These are phyloP conservation scores for Drosophila saltans DNA, from an alignment of 1,140 invertebrate genomes.

Conservation along the genomic window DNA sequence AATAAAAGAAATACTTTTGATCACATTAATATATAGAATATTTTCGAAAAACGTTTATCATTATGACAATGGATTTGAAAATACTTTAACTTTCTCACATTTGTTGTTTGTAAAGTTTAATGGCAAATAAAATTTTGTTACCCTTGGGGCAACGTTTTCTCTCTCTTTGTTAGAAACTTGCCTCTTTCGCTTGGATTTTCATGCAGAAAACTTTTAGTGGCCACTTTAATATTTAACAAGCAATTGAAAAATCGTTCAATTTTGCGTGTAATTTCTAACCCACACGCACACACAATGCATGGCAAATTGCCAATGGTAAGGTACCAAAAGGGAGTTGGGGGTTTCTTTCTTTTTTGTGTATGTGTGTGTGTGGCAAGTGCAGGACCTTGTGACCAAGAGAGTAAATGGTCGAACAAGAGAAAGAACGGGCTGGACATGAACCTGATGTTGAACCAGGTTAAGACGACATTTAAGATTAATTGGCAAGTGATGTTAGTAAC, in stretches of 20 bases:
- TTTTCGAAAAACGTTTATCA: neutral
- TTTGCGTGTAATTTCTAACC: conserved; percentile 67
- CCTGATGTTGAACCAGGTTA: conserved; percentile 2
- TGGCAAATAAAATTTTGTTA: conserved; percentile 10
- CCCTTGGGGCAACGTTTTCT: conserved; percentile 13
- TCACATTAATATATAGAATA: neutral
- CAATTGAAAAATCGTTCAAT: conserved; percentile 60
- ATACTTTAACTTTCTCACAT: conserved; percentile 1
- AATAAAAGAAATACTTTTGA: too few species aligned
- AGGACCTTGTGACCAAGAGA: conserved; percentile 24
- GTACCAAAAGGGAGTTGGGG: too few species aligned
- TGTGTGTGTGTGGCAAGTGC: conserved; percentile 13
- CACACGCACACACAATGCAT: conserved; percentile 52
- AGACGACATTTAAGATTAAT: conserved; percentile 65
- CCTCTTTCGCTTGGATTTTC: conserved; percentile 43
- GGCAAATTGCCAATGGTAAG: conserved; percentile 48
- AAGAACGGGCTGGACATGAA: neutral
- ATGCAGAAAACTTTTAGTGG: conserved; percentile 54
- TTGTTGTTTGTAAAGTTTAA: conserved; percentile 8
- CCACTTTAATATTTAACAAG: conserved; percentile 74
- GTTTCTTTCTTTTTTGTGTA: neutral
- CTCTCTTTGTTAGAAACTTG: conserved; percentile 26
- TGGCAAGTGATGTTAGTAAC: conserved; percentile 45
- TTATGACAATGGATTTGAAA: conserved; percentile 1
- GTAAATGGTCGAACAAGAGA: too few species aligned